Percentiles rank a stretch among this genome's conserved stretches.
These are phyloP conservation scores for Cataglyphis albicans DNA, from an alignment of 2,888 invertebrate genomes.

Conservation along the genomic window DNA sequence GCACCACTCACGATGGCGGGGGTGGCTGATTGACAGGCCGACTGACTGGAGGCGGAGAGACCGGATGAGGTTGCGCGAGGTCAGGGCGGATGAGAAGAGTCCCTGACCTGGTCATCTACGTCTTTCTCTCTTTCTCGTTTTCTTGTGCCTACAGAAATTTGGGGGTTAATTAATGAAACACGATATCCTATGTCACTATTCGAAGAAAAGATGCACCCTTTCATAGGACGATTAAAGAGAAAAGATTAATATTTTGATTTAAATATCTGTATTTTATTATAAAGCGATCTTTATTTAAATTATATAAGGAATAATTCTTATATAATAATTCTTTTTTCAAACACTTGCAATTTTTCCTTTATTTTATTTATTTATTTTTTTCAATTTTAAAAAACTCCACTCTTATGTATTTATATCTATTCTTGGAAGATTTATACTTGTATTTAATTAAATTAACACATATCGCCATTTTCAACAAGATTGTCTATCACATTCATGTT, in stretches of 20 bases:
- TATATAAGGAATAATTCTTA: neutral
- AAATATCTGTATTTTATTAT: neutral
- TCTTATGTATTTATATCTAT: neutral
- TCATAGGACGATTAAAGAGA: neutral
- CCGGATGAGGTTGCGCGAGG: conserved; percentile 76
- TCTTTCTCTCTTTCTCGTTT: conserved; percentile 60
- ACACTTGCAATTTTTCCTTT: neutral
- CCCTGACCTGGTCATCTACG: conserved; percentile 81
- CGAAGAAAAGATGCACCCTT: neutral
- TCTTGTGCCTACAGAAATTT: conserved; percentile 57
- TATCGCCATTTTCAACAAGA: neutral
- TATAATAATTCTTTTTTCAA: neutral
- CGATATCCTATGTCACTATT: conserved; percentile 4
- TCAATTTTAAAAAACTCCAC: neutral
- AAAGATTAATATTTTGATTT: neutral
- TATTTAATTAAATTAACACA: neutral
- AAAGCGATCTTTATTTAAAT: neutral
- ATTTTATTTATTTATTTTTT: neutral
- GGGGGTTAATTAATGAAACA: conserved; percentile 62
- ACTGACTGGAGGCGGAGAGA: conserved; percentile 40
- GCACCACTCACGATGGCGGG: conserved; percentile 2
- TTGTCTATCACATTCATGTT: neutral
- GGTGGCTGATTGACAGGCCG: conserved; percentile 14
- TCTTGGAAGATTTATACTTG: neutral
- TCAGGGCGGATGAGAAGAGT: conserved; percentile 79